These are phyloP conservation scores for Cephus sareptanus DNA, from an alignment of 2,888 invertebrate species.

Conservation along the genomic window DNA sequence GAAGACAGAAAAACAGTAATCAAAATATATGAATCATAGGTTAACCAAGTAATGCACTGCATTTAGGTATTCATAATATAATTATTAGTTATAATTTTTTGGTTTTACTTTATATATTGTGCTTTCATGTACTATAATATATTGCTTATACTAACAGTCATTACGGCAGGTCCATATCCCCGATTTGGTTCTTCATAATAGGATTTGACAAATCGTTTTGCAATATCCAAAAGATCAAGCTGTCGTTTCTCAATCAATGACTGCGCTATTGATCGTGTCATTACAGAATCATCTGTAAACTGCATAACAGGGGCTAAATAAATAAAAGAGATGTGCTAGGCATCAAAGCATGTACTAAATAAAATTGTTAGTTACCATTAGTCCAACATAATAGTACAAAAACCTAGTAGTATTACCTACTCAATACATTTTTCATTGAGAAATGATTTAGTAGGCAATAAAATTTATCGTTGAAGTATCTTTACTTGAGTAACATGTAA, in stretches of 20 bases:
- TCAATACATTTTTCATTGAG: too few relatives aligned
- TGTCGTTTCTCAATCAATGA: slow-evolving; percentile 70
- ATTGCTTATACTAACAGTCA: slow-evolving; percentile 49
- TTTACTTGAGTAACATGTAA: too few relatives aligned
- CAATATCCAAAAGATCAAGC: slow-evolving; percentile 72
- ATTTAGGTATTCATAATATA: too few relatives aligned
- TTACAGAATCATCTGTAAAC: slow-evolving; percentile 80
- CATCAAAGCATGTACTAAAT: slow-evolving; percentile 11
- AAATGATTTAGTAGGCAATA: too few relatives aligned
- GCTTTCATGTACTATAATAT: background rate
- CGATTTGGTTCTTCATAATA: slow-evolving; percentile 73
- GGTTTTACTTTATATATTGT: background rate
- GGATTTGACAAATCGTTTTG: slow-evolving; percentile 73
- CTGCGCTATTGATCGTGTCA: slow-evolving; percentile 74
- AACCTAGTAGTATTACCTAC: too few relatives aligned
- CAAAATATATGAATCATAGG: background rate
- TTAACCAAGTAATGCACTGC: background rate
- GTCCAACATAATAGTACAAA: background rate
- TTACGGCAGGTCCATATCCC: slow-evolving; percentile 75
- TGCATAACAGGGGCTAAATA: slow-evolving; percentile 68
- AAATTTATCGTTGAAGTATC: too few relatives aligned
- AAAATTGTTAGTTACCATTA: background rate
- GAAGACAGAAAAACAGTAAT: background rate
- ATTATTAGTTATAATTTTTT: background rate
- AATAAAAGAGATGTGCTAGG: background rate